Base-by-base conservation (phyloP, 2,113 vertebrate species). In the Sula dactylatra region DNA sequence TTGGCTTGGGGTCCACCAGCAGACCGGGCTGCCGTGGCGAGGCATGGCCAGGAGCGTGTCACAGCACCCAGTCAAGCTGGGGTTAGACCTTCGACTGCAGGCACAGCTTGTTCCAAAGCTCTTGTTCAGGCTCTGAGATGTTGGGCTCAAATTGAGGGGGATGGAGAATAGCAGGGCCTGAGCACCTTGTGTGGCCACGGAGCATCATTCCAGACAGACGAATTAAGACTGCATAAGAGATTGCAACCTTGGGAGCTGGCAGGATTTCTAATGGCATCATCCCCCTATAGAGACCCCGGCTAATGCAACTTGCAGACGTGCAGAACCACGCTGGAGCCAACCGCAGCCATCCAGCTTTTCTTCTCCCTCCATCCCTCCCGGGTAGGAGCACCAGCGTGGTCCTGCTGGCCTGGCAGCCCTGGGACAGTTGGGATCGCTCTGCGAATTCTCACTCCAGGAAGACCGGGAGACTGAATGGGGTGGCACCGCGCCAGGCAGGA, bases 111-210 rank as follows among this genome's bases (percentile, higher is more conserved):
- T 3, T 55, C 17, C 81, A 36, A 31, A 42, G 42, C 26, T 24
- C 32, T n/a, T 3, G 16, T 9, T 38, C 50, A 52, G 44, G 13
- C 38, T 54, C 58, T 5, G 64, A 67, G 47, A 13, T 2, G 10
- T 29, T 32, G 66, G 42, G 25, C 45, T 88, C 4, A 1, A 5
- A 2, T 12, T 4, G 31, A 49, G 16, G 9, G 47, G 3, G 29
- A 18, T 32, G 34, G 38, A 86, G 34, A 54, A 52, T 1, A 82
- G 70, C 3, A 0, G 17, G 17, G 9, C 31, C 26, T 0, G 0
- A 78, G 49, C 26, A 3, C 40, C 47, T 16, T 6, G 38, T 25
- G 38, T 50, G 25, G 18, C 65, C 38, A 2, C 2, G 1, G n/a
- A 59, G 54, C 69, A 31, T 26, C 90, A 6, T 26, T 64, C 61